These are phyloP conservation scores for Periphyllus acericola DNA, from an alignment of 2,888 invertebrate species.

Conservation along the genomic window DNA sequence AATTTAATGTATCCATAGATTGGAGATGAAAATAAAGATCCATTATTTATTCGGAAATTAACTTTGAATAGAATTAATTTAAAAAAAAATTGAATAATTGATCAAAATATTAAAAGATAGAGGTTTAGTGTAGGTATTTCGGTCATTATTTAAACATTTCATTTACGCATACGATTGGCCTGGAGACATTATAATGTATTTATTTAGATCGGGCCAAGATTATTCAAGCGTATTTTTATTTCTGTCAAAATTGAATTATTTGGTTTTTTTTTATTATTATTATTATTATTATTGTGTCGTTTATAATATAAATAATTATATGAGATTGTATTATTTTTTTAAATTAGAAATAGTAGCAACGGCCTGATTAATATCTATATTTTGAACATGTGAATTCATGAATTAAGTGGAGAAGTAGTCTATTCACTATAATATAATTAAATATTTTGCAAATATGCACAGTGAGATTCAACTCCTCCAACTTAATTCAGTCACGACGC, in stretches of 20 bases:
- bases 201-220: conserved; percentile 33
- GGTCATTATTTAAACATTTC: background rate
- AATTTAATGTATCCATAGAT: background rate
- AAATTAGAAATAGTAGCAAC: conserved; percentile 24
- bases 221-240: background rate
- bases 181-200: conserved; percentile 37
- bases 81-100: background rate
- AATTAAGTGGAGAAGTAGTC: conserved; percentile 75
- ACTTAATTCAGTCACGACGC: conserved; percentile 72
- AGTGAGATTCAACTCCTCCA: conserved; percentile 83
- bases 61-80: background rate
- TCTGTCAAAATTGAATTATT: background rate
- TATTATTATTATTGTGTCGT: background rate
- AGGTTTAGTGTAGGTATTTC: background rate
- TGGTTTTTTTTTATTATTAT: background rate
- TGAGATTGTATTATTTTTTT: background rate
- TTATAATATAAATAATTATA: background rate
- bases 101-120: background rate
- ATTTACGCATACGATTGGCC: conserved; percentile 29
- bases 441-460: conserved; percentile 61
- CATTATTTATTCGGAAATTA: background rate
- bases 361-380: conserved; percentile 3
- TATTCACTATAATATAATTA: conserved; percentile 71
- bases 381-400: conserved; percentile 64
- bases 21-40: background rate